Conservation (phyloP, 2,797 vertebrate genomes). For the Cyclopterus lumpus region DNA sequence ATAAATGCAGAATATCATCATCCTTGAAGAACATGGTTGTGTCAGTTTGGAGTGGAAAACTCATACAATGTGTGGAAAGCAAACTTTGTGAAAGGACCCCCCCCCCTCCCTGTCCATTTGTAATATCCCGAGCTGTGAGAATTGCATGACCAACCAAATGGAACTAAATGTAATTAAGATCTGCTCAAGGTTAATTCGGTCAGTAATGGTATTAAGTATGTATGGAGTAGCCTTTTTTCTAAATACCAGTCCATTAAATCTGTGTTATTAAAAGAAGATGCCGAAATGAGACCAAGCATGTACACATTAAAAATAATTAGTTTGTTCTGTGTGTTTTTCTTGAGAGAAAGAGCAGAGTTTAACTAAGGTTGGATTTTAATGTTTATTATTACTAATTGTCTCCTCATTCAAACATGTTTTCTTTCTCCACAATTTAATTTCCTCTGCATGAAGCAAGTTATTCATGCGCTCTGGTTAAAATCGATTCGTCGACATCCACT, state of each 20-base stretch:
- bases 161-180: conserved; percentile 99
- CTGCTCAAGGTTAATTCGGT: conserved; percentile 98
- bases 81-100: conserved; percentile 72
- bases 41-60: conserved; percentile 4
- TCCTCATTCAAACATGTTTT: conserved; percentile 67
- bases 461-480: conserved; percentile 60
- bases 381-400: conserved; percentile 84
- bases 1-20: neutral
- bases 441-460: conserved; percentile 15
- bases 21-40: neutral
- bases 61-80: conserved; percentile 13
- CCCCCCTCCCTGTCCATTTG: conserved; percentile 82
- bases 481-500: conserved; percentile 70
- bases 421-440: conserved; percentile 28
- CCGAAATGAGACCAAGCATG: conserved; percentile 96
- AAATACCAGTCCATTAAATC: conserved; percentile 99
- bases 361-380: conserved; percentile 87
- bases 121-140: conserved; percentile 87
- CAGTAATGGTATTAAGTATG: conserved; percentile 98
- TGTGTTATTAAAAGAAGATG: conserved; percentile 95
- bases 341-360: conserved; percentile 78
- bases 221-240: conserved; percentile 94
- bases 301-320: conserved; percentile 89
- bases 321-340: conserved; percentile 80
- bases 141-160: conserved; percentile 94